Evolutionary conservation across 2,888 invertebrate genomes (phyloP), one percentile per base, ranked within the genome.

Genomic region (Strigamia transsilvanica): DNA sequence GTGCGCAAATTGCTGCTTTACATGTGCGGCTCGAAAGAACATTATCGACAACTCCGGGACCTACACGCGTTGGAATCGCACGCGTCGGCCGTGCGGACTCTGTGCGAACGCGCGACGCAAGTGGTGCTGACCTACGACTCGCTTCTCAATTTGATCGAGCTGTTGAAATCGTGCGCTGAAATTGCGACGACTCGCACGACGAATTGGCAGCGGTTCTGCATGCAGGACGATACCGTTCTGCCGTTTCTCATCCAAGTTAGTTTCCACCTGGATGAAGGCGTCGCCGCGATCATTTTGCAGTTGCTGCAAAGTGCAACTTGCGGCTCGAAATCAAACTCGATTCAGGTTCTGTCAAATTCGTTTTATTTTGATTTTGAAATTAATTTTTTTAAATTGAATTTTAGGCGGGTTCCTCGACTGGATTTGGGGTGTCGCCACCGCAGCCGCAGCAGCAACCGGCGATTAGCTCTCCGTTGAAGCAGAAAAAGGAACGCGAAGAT

Each of bases 11-110:
- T 99, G 21, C 88, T 99, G 21, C 90, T 98, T 85, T 94, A 96
- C 85, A 93, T 98, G 85, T 97, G 98, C 87, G 98, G 97, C 27
- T 96, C 94, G 82, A 97, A 98, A 87, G 98, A 99, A 85, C 95
- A 96, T 82, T 99, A 99, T 90, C 92, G 98, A 0, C 95, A 97
- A 87, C 90, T 97, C 84, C 92, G 98, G 66, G 99, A 99, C 90
- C 92, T 97, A 15, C 97, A 98, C 89, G 94, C 97, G 0, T 90
- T 98, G 6, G 94, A 95, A 86, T 94, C 94, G 56, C 97, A 98
- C 87, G 92, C 98, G 87, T 85, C 85, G 38, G 86, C 87, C 73
- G 87, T 89, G 21, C 86, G 85, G 73, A 81, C 80, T 42, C 83
- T 86, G 34, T 86, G 86, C 73, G 84, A 83, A 27, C 84, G 83